These are phyloP conservation scores for Dunckerocampus dactyliophorus DNA, from an alignment of 2,113 vertebrate species.

Conservation along the genomic window DNA sequence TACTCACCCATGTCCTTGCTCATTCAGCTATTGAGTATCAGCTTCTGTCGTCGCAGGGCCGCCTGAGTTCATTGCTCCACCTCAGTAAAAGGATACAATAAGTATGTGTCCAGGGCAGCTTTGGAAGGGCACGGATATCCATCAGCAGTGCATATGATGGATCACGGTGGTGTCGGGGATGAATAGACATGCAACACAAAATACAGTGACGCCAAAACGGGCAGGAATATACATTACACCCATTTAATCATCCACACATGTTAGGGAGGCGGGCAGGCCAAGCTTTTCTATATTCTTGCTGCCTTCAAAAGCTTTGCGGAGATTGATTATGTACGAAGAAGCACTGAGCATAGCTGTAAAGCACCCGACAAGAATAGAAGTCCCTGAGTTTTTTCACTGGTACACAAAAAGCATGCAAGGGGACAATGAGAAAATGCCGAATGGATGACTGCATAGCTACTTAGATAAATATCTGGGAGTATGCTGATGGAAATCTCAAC, in stretches of 20 bases:
- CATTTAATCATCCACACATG: slow-evolving; percentile 70
- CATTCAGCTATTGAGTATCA: slow-evolving; percentile 66
- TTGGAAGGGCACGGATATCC: slow-evolving; percentile 71
- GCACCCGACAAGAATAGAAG: slow-evolving; percentile 57
- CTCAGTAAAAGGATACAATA: slow-evolving; percentile 75
- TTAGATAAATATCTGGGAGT: slow-evolving; percentile 35
- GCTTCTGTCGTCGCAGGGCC: slow-evolving; percentile 54
- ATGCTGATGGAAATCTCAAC: slow-evolving; percentile 30
- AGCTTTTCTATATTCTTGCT: slow-evolving; percentile 41
- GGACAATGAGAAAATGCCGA: slow-evolving; percentile 34
- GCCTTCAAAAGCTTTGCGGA: slow-evolving; percentile 56
- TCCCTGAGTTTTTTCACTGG: slow-evolving; percentile 43
- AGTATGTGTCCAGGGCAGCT: slow-evolving; percentile 68
- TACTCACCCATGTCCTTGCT: slow-evolving; percentile 46
- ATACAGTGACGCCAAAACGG: slow-evolving; percentile 65
- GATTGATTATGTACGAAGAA: slow-evolving; percentile 63
- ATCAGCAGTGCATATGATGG: slow-evolving; percentile 68
- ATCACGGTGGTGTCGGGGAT: slow-evolving; percentile 63
- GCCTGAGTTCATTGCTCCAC: slow-evolving; percentile 61
- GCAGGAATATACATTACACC: slow-evolving; percentile 73
- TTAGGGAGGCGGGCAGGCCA: slow-evolving; percentile 41
- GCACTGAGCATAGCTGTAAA: slow-evolving; percentile 45
- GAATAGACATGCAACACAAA: slow-evolving; percentile 72
- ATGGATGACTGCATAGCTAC: slow-evolving; percentile 41
- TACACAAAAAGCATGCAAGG: slow-evolving; percentile 32